Percentiles rank a stretch among this genome's conserved stretches.
phyloP scores from a whole-genome alignment of 1,140 invertebrate species.

The Macrotrachela quadricornifera region DNA sequence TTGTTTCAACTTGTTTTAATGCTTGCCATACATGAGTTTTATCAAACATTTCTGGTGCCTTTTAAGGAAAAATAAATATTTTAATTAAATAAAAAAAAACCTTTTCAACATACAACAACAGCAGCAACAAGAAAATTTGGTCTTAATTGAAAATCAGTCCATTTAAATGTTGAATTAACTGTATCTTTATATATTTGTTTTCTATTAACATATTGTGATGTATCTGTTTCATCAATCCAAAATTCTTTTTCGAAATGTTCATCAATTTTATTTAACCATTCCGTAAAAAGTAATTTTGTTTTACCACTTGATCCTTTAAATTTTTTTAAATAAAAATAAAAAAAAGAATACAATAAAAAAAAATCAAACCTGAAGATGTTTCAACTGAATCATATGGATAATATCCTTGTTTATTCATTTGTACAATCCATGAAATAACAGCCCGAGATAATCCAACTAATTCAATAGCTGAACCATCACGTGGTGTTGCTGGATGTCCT shows the following conservation, averaged over 20 bases:
- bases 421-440: slow-evolving; percentile 47
- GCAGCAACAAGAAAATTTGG: slow-evolving; percentile 76
- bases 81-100: not conserved
- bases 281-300: slow-evolving; percentile 36
- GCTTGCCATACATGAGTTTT: slow-evolving; percentile 60
- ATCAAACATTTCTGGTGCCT: slow-evolving; percentile 74
- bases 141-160: slow-evolving; percentile 79
- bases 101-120: slow-evolving; percentile 40
- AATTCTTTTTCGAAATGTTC: slow-evolving; percentile 67
- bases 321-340: not conserved
- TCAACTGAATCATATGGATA: slow-evolving; percentile 47
- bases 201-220: slow-evolving; percentile 51
- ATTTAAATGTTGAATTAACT: slow-evolving; percentile 51
- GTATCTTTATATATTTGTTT: slow-evolving; percentile 81
- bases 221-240: slow-evolving; percentile 41
- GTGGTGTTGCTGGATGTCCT: slow-evolving; percentile 13
- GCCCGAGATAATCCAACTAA: slow-evolving; percentile 62
- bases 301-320: slow-evolving; percentile 9
- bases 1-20: slow-evolving; percentile 46
- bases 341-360: not conserved
- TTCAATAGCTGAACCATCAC: slow-evolving; percentile 86
- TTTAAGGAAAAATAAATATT: not conserved
- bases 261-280: slow-evolving; percentile 65
- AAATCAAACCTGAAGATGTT: slow-evolving; percentile 10
- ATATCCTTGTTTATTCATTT: slow-evolving; percentile 39